Conservation (phyloP, 92 coral and sea anemone genomes). For the Phenganax subtilis region DNA sequence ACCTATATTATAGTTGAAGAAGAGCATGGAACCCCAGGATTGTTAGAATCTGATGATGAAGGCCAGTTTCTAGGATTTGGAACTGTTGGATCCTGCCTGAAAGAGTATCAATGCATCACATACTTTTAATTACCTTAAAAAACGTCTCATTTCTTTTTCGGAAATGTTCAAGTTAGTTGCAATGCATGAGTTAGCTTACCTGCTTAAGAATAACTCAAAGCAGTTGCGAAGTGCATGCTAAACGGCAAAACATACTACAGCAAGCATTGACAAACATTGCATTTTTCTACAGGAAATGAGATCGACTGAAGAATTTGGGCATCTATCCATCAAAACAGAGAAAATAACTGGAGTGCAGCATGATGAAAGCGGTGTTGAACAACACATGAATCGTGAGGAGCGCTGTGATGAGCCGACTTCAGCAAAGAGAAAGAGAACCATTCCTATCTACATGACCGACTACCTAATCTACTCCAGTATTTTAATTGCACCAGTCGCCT, state of each 20-base stretch:
- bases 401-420: background rate
- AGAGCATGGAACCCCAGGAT: too few relatives aligned
- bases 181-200: conserved; percentile 31
- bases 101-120: too few relatives aligned
- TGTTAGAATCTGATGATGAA: too few relatives aligned
- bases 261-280: conserved; percentile 22
- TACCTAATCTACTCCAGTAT: conserved; percentile 22
- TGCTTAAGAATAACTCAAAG: conserved; percentile 34
- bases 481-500: conserved; percentile 25
- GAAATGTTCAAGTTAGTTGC: conserved; percentile 24
- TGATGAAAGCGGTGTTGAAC: background rate
- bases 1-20: too few relatives aligned
- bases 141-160: background rate
- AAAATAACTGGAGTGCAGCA: background rate
- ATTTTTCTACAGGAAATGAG: conserved; percentile 20
- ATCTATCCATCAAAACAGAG: conserved; percentile 16
- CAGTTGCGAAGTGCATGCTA: conserved; percentile 27
- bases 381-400: background rate
- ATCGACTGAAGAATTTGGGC: conserved; percentile 21
- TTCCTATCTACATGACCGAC: conserved; percentile 13
- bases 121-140: too few relatives aligned
- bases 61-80: too few relatives aligned
- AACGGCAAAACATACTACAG: conserved; percentile 30
- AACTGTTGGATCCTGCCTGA: too few relatives aligned
- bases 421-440: conserved; percentile 28